A percentile compares a stretch with the other conserved stretches of the same genome.
Evolutionary conservation across 2,888 invertebrate genomes (phyloP).

Genomic region (Amitus sp.): DNA sequence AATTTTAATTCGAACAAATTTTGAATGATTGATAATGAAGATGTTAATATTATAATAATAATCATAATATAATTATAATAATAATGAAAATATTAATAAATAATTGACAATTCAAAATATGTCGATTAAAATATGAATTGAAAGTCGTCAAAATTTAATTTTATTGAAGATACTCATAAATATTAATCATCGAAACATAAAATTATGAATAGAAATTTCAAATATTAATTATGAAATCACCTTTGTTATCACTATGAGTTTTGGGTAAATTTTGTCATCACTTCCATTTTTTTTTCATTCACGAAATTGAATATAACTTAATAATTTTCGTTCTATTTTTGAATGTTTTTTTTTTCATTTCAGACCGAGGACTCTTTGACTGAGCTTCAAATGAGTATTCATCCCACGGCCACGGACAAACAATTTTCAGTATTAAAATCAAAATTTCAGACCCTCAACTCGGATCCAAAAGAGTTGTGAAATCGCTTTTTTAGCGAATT

Average conservation of each 20-base stretch:
- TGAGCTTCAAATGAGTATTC: slow-evolving; percentile 75
- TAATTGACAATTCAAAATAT: neutral
- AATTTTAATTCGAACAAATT: too few relatives aligned
- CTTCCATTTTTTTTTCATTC: slow-evolving; percentile 9
- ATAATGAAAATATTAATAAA: too few relatives aligned
- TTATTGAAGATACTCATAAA: neutral
- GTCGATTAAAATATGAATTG: neutral
- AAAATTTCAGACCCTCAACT: slow-evolving; percentile 52
- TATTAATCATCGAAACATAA: too few relatives aligned
- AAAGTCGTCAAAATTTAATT: neutral
- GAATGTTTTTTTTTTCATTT: slow-evolving; percentile 59
- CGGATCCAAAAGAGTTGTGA: slow-evolving; percentile 49
- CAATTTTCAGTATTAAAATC: slow-evolving; percentile 67
- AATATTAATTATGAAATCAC: too few relatives aligned
- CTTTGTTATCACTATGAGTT: slow-evolving; percentile 13
- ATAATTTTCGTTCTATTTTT: too few relatives aligned
- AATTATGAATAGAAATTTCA: too few relatives aligned
- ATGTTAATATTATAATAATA: too few relatives aligned
- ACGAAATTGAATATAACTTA: too few relatives aligned
- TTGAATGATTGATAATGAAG: too few relatives aligned
- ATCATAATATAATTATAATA: too few relatives aligned
- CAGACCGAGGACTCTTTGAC: slow-evolving; percentile 83
- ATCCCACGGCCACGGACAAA: slow-evolving; percentile 69
- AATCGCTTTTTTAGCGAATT: too few relatives aligned
- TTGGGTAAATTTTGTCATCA: slow-evolving; percentile 22